Evolutionary conservation across 2,113 vertebrate genomes (phyloP).

Genomic region (Stegastes partitus): DNA sequence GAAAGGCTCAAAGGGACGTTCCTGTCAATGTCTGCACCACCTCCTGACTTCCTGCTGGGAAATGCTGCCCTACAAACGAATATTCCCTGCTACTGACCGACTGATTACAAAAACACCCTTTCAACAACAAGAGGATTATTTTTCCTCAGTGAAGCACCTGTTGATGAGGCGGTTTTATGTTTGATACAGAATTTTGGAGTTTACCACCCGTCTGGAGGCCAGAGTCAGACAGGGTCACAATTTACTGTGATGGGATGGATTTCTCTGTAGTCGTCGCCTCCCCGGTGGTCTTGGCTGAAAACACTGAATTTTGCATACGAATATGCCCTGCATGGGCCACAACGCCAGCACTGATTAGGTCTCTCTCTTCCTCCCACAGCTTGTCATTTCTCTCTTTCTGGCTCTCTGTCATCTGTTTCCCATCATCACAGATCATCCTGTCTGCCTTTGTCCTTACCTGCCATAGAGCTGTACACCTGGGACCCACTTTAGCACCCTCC

Average conservation of each 20-base stretch:
- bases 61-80: no score
- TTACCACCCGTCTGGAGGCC: not conserved
- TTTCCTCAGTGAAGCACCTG: not conserved
- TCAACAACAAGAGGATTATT: not conserved
- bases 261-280: slow-evolving; percentile 12
- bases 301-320: slow-evolving; percentile 33
- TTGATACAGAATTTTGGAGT: not conserved
- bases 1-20: no score
- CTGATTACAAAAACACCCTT: not conserved
- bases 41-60: no score
- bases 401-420: slow-evolving; percentile 51
- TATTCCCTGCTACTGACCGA: no score
- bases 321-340: not conserved
- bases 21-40: no score
- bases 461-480: slow-evolving; percentile 56
- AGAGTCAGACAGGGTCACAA: not conserved
- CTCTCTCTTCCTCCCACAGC: not conserved
- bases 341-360: slow-evolving; percentile 5
- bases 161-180: not conserved
- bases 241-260: not conserved
- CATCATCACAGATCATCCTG: slow-evolving; percentile 70
- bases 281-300: slow-evolving; percentile 20
- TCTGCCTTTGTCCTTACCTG: slow-evolving; percentile 60
- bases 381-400: slow-evolving; percentile 32
- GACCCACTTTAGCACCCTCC: slow-evolving; percentile 36